phyloP scores from a whole-genome alignment of 2,113 vertebrate genomes.

The Xiphophorus hellerii region DNA sequence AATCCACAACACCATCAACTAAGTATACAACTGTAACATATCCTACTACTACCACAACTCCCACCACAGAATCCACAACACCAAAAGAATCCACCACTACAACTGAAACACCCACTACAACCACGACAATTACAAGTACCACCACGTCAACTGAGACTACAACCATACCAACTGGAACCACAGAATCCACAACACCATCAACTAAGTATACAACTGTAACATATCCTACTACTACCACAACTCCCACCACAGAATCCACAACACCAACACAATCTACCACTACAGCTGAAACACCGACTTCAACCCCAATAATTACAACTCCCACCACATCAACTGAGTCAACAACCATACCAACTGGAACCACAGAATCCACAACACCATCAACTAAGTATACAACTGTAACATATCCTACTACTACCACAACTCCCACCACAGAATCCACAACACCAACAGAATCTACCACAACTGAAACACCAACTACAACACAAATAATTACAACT shows the following conservation, averaged over 20 bases:
- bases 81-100: neutral
- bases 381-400: neutral
- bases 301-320: too few relatives aligned
- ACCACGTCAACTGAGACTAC: conserved; percentile 6
- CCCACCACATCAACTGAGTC: too few relatives aligned
- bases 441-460: too few relatives aligned
- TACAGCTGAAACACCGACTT: too few relatives aligned
- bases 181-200: neutral
- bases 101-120: neutral
- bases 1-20: too few relatives aligned
- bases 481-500: neutral
- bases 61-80: neutral
- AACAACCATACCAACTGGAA: too few relatives aligned
- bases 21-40: too few relatives aligned
- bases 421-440: neutral
- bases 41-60: too few relatives aligned
- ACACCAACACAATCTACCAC: neutral
- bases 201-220: neutral
- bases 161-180: neutral
- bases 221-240: neutral
- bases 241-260: too few relatives aligned
- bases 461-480: neutral
- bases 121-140: neutral
- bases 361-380: too few relatives aligned
- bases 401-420: neutral